Base-by-base conservation (phyloP, 2,797 vertebrate genomes). In the Parauchenoglanis punctatus region DNA sequence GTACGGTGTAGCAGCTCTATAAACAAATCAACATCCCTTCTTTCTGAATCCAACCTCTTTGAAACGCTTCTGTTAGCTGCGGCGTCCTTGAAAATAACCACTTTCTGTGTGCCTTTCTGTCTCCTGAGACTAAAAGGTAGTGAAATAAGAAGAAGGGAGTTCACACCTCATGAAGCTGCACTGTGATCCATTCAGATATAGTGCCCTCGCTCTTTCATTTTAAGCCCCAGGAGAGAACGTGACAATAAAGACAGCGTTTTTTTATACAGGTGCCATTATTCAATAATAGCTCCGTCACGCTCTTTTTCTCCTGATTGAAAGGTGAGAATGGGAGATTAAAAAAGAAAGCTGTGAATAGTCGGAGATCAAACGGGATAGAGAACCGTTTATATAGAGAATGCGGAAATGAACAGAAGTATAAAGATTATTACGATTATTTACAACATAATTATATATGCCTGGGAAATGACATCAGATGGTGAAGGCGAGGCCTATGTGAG, bases 91-190 rank as follows among this genome's bases (percentile, higher is more conserved):
- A 86, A 75, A 81, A 82, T 65, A 88, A 67, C 68, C 68, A 46
- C 59, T 63, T 44, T 67, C 49, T 76, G 78, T 40, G 59, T 54
- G 28, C 84, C 56, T 46, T 40, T 40, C 25, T 49, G 31, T 81
- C 83, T 82, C 77, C 58, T 4, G 72, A 85, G 49, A 85, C 78
- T 82, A 58, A 61, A 68, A 76, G 23, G 40, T 40, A 77, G 80
- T 68, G 25, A 25, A 83, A 88, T 77, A 49, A 85, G 49, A 35
- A 85, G 76, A 70, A 68, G 40, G 23, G 56, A 81, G 78, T 73
- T 81, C 44, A 88, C 68, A 59, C 31, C 78, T 81, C 70, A 82
- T 85, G 65, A 88, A 88, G 82, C 68, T 31, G 28, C 46, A 76
- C 77, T 35, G 35, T 65, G 78, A 76, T 88, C 58, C 68, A 40